These are phyloP conservation scores for Lepilemur septentrionalis DNA, from an alignment of 2,797 vertebrate genomes.

Conservation along the genomic window DNA sequence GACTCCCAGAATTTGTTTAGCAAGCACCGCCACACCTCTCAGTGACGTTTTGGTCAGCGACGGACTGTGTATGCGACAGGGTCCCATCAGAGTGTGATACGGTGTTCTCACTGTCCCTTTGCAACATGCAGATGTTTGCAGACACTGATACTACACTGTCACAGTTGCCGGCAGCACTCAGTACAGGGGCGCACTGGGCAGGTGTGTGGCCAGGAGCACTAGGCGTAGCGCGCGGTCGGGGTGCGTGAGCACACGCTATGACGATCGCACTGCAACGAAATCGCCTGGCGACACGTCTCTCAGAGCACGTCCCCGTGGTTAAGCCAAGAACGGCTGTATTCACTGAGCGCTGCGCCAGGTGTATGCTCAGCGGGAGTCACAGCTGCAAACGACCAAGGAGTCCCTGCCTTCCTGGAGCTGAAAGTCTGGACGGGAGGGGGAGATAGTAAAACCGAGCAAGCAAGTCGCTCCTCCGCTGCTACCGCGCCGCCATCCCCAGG, in stretches of 20 bases:
- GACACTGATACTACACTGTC: neutral
- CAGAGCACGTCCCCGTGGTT: neutral
- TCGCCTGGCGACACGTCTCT: neutral
- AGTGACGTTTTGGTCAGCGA: neutral
- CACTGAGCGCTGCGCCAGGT: neutral
- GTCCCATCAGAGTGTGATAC: neutral
- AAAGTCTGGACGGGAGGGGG: neutral
- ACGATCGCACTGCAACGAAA: too few relatives aligned
- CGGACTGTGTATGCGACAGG: accelerated
- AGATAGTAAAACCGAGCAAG: neutral
- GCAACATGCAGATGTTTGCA: neutral
- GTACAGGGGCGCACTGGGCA: neutral
- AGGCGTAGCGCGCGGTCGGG: accelerated
- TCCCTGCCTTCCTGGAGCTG: neutral
- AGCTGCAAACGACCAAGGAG: accelerated
- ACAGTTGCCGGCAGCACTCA: neutral
- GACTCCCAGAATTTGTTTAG: neutral
- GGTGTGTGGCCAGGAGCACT: neutral
- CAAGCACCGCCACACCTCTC: neutral
- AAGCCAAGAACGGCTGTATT: too few relatives aligned
- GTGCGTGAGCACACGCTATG: too few relatives aligned
- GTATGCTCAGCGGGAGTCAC: neutral
- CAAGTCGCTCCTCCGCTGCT: neutral
- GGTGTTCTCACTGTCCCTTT: neutral
- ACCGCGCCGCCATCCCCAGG: too few relatives aligned